Conservation (phyloP, 2,888 invertebrate genomes). For the Mesoligia furuncula region DNA sequence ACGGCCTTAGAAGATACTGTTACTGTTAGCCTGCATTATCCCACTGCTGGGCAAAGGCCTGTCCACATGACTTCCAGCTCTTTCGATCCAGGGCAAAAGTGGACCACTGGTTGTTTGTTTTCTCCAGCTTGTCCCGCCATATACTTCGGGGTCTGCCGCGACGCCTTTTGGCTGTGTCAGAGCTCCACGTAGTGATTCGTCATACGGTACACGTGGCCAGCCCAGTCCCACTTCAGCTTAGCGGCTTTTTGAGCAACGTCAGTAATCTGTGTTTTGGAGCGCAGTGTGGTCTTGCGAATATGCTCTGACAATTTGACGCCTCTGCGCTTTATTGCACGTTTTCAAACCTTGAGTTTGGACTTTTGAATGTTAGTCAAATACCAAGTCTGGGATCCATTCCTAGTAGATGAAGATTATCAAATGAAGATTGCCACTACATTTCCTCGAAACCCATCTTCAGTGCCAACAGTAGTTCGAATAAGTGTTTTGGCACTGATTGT, state of each 20-base stretch:
- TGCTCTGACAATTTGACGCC: neutral
- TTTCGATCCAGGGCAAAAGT: neutral
- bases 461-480: conserved; percentile 14
- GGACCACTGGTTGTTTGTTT: neutral
- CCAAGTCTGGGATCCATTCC: neutral
- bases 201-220: no score
- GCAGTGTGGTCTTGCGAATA: neutral
- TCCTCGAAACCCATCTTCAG: neutral
- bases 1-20: no score
- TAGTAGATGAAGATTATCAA: neutral
- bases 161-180: neutral
- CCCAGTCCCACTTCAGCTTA: neutral
- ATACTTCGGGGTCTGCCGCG: no score
- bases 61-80: neutral
- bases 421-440: neutral
- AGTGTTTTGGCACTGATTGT: conserved; percentile 17
- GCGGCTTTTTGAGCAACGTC: neutral
- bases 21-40: neutral
- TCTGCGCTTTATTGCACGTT: neutral
- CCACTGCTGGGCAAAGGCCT: neutral
- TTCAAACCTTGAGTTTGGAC: neutral
- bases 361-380: neutral
- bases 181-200: no score
- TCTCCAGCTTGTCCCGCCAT: neutral
- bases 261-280: neutral